Base-by-base conservation (phyloP, 2,113 vertebrate genomes). In the Quiscalus mexicanus region DNA sequence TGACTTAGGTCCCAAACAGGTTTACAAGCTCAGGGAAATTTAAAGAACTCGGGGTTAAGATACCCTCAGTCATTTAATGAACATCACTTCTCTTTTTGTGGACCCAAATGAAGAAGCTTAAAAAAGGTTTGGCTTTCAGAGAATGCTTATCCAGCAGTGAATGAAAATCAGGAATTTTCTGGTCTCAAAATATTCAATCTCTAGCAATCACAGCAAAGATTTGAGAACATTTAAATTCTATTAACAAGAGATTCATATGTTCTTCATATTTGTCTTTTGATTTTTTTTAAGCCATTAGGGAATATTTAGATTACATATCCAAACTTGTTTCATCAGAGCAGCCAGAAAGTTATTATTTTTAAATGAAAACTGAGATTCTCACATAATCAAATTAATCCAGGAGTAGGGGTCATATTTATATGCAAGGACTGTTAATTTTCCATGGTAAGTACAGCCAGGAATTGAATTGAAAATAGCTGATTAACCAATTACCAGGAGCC, bases 391-490 rank as follows among this genome's bases (percentile, higher is more conserved):
- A 97, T 96, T 96, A 96, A 97, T 94, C 63, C 83, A 88, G 90
- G 93, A 95, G 60, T 19, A 94, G 67, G 71, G 94, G 91, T 96
- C 94, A 95, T 84, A 94, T 97, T 96, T 93, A 84, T 74, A 90
- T 5, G 39, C 86, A 88, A 96, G 88, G 94, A 92, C 94, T 93
- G 92, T 81, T 97, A 88, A 93, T 96, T 93, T 90, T 85, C 88
- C 80, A 39, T 25, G 59, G 79, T 88, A 94, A 96, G 88, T 67
- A 55, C 88, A 88, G 86, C 50, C 71, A 93, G 83, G 88, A 92
- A 90, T 70, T 84, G 95, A 96, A 96, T 96, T 74, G 88, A 92
- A 97, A 96, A 76, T 33, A 96, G 86, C 64, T 97, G 95, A 97
- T 97, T 96, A 97, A 86, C 39, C 47, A 88, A 86, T 90, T 93